A percentile compares a stretch with the other conserved stretches of the same genome.
Evolutionary conservation across 2,113 vertebrate species (phyloP).

Genomic region (Ramphastos sulfuratus): DNA sequence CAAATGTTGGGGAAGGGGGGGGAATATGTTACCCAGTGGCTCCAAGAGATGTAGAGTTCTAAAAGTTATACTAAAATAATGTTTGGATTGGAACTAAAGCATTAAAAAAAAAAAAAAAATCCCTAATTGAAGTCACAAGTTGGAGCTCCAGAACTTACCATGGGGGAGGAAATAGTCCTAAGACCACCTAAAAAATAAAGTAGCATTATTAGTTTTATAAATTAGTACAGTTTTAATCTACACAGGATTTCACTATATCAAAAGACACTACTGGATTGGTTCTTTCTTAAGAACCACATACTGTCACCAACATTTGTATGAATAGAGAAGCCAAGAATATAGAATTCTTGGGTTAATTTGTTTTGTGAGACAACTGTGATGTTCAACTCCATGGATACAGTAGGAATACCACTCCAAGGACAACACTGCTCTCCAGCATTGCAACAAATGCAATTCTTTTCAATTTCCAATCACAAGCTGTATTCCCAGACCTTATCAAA

Average conservation of each 20-base stretch:
- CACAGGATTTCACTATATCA: constrained; percentile 13
- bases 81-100: constrained; percentile 62
- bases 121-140: constrained; percentile 70
- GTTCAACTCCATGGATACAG: not conserved
- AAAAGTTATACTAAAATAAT: constrained; percentile 5
- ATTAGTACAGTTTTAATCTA: constrained; percentile 46
- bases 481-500: not conserved
- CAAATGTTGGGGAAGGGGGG: constrained; percentile 53
- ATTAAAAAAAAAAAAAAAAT: not conserved
- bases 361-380: not conserved
- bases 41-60: constrained; percentile 13
- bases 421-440: not conserved
- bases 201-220: constrained; percentile 63
- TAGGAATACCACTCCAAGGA: not conserved
- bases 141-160: constrained; percentile 77
- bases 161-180: constrained; percentile 73
- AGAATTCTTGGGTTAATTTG: not conserved
- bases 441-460: not conserved
- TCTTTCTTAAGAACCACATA: not conserved
- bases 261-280: not conserved
- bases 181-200: constrained; percentile 73
- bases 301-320: not conserved
- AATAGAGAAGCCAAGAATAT: not conserved
- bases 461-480: not conserved
- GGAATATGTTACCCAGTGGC: constrained; percentile 24